Base-by-base conservation (phyloP, 2,113 vertebrate species). In the Machaerirhynchus nigripectus region DNA sequence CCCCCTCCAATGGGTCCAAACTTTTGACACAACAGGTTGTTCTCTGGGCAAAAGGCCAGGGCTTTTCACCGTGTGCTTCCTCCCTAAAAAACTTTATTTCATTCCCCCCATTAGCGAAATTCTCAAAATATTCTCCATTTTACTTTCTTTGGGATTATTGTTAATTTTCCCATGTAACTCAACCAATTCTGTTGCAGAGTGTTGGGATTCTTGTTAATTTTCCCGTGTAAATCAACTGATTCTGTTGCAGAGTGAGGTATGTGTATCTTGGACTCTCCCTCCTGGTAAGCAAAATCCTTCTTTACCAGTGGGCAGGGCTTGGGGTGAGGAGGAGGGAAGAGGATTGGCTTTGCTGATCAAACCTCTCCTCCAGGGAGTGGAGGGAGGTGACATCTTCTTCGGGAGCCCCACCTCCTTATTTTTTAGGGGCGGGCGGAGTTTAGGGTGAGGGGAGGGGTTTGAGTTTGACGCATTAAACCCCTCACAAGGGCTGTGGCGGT, bases 391-490 rank as follows among this genome's bases (percentile, higher is more conserved):
- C 18, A 28, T 15, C 42, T 8, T 28, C 23, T 27, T 6, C 2
- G 3, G 8, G 3, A 2, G 1, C 11, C 18, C 42, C 53, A n/a
- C 5, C 11, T 49, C 44, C 9, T 6, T 3, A 16, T 31, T 6
- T 37, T 33, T 39, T 15, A 12, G 7, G 10, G 39, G 4, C 2
- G 21, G 33, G 49, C 3, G 5, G 39, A 19, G 11, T 35, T 65
- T n/a, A 11, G 27, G 12, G 10, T 9, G 27, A 26, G 27, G 33
- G 7, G 9, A 3, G 12, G 6, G 15, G 13, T 8, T 37, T 22
- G 19, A 10, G 39, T n/a, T 2, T 53, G 39, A 4, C 2, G 2
- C 21, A 9, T 16, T 37, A 17, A 68, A 12, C 28, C 7, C 8
- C 8, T 13, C 28, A 22, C 22, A 8, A 33, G 13, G n/a, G 17